Conservation (phyloP, 2,113 vertebrate genomes). For the Tenrec ecaudatus region DNA sequence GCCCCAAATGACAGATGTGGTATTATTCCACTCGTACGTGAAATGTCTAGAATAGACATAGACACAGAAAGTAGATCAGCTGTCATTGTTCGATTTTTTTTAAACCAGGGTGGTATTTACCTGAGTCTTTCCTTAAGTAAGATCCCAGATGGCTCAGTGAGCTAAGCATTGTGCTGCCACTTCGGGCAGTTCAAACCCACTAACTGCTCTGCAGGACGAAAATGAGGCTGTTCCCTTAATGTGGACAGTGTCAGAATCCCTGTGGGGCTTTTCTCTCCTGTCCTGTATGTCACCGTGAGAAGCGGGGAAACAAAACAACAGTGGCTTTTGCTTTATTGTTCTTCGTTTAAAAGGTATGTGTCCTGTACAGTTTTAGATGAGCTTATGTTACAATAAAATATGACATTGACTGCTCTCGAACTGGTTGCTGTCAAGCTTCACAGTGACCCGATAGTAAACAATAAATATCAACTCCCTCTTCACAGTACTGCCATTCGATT, state of each 20-base stretch:
- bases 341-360: background rate
- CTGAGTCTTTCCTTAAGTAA: background rate
- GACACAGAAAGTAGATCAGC: background rate
- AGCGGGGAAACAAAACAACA: too few species aligned
- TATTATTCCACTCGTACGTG: background rate
- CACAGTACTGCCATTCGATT: background rate
- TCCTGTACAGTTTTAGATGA: background rate
- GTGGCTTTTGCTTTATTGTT: background rate
- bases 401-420: background rate
- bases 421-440: background rate
- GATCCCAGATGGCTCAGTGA: too few species aligned
- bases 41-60: background rate
- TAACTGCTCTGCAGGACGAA: too few species aligned
- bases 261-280: too few species aligned
- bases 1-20: background rate
- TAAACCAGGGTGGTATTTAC: background rate
- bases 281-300: too few species aligned
- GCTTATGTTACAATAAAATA: background rate
- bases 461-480: background rate
- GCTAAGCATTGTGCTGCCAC: too few species aligned
- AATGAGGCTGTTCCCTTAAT: too few species aligned
- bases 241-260: too few species aligned
- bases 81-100: background rate
- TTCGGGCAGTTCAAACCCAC: too few species aligned
- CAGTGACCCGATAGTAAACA: background rate